A percentile compares a stretch with the other conserved stretches of the same genome.
These are phyloP conservation scores for Helobdella robusta DNA, from an alignment of 2,888 invertebrate genomes.

Conservation along the genomic window DNA sequence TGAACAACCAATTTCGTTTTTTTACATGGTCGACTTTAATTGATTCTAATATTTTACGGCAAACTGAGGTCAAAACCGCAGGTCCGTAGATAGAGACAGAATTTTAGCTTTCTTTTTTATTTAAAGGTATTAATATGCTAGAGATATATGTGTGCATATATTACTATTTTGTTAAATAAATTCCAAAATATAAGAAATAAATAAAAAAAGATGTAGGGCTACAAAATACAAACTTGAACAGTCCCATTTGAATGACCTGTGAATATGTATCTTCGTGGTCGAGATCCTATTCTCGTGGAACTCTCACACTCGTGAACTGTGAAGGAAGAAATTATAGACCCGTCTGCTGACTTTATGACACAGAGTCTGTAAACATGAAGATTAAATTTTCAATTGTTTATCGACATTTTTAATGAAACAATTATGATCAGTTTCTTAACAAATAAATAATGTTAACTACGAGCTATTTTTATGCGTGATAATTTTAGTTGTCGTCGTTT, in stretches of 20 bases:
- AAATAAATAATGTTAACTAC: background rate
- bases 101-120: too few species aligned
- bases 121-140: too few species aligned
- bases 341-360: slow-evolving; percentile 60
- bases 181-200: background rate
- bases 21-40: too few species aligned
- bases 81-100: too few species aligned
- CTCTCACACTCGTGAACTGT: slow-evolving; percentile 96
- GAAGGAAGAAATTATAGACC: slow-evolving; percentile 83
- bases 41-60: too few species aligned
- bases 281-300: slow-evolving; percentile 78
- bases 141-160: too few species aligned
- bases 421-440: background rate
- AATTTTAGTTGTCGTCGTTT: background rate
- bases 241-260: slow-evolving; percentile 49
- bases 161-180: too few species aligned
- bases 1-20: too few species aligned
- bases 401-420: background rate
- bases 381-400: too few species aligned
- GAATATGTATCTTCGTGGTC: slow-evolving; percentile 61
- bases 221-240: slow-evolving; percentile 37
- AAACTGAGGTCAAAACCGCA: too few species aligned
- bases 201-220: background rate
- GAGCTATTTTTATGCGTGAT: too few species aligned
- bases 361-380: slow-evolving; percentile 37